Evolutionary conservation across 2,888 invertebrate genomes (phyloP).

Genomic region (Furcula furcula): DNA sequence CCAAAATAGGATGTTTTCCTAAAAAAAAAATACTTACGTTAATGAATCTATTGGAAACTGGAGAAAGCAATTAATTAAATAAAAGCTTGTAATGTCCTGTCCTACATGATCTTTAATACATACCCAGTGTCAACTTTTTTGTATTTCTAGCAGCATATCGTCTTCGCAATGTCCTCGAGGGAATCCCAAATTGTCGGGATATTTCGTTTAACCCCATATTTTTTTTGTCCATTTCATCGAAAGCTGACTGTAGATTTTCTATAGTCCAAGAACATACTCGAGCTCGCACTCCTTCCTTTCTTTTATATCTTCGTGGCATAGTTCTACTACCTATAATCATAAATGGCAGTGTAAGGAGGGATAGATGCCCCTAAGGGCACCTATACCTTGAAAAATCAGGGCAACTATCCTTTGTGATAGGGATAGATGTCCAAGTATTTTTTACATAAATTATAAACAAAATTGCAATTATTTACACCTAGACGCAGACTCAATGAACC

Average conservation of each 20-base stretch:
- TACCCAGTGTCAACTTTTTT: conserved; percentile 14
- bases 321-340: conserved; percentile 1
- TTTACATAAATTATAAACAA: conserved; percentile 16
- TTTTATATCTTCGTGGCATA: conserved; percentile 24
- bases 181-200: conserved; percentile 29
- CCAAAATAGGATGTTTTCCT: conserved; percentile 24
- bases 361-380: conserved; percentile 15
- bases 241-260: conserved; percentile 23
- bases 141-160: conserved; percentile 24
- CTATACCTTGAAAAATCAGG: conserved; percentile 15
- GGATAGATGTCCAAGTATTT: conserved; percentile 17
- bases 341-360: conserved; percentile 1
- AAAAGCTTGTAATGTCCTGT: conserved; percentile 2
- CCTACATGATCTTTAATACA: conserved; percentile 2
- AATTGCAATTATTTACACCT: conserved; percentile 11
- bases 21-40: conserved; percentile 2
- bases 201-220: conserved; percentile 26
- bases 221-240: conserved; percentile 27
- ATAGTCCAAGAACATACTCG: conserved; percentile 24
- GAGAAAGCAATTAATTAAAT: conserved; percentile 5
- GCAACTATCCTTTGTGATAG: conserved; percentile 15
- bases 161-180: conserved; percentile 26
- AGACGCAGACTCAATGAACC: conserved; percentile 2
- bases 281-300: conserved; percentile 19
- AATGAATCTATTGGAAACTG: conserved; percentile 3